Conservation (phyloP, 1,140 invertebrate species). For the Brachionus rotundiformis region DNA sequence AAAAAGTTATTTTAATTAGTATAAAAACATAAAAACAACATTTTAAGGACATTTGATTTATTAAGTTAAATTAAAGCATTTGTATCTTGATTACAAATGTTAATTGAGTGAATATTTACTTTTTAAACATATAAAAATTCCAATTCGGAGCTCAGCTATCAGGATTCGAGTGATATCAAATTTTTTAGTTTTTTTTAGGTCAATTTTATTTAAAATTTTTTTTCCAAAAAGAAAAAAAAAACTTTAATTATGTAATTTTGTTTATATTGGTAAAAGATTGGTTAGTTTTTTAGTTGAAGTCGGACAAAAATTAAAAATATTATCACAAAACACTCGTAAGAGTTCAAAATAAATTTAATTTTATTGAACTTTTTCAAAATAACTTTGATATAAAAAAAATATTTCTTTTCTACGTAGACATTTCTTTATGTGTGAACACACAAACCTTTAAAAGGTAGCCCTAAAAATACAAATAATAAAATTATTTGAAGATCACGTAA, state of each 20-base stretch:
- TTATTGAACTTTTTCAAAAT: not conserved
- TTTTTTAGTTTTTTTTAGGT: not conserved
- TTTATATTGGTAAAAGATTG: not conserved
- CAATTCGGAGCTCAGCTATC: not conserved
- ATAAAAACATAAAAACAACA: not conserved
- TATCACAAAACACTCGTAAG: not conserved
- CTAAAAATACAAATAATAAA: not conserved
- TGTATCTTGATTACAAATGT: constrained; percentile 20
- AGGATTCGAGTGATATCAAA: not conserved
- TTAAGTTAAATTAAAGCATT: not conserved
- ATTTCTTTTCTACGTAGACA: not conserved
- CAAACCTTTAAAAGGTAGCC: not conserved
- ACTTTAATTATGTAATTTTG: not conserved
- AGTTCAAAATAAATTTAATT: not conserved
- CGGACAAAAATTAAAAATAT: not conserved
- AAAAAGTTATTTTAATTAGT: not conserved
- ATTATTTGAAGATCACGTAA: not conserved
- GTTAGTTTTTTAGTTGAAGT: not conserved
- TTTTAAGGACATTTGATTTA: not conserved
- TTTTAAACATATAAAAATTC: not conserved
- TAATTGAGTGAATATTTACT: constrained; percentile 6
- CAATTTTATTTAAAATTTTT: not conserved
- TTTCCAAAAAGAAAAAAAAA: not conserved
- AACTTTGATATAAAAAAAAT: not conserved
- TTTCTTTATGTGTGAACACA: not conserved